phyloP scores from a whole-genome alignment of 2,113 vertebrate species.

The Oncorhynchus keta region DNA sequence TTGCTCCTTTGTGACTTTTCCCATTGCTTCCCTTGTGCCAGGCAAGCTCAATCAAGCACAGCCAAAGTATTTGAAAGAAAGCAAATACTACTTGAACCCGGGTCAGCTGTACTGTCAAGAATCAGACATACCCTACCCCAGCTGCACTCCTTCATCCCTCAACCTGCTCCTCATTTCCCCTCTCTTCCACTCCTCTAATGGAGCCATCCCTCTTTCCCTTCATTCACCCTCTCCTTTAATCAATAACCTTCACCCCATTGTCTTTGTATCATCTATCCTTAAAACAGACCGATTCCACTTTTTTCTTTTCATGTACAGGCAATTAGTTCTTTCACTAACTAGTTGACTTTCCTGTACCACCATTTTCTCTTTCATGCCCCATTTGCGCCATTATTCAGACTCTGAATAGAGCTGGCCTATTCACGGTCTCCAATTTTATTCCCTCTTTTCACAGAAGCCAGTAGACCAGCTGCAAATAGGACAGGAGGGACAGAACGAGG shows the following conservation, averaged over 20 bases:
- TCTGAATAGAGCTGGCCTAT: slow-evolving; percentile 9
- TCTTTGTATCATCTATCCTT: slow-evolving; percentile 46
- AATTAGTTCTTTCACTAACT: slow-evolving; percentile 52
- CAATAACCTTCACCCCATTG: slow-evolving; percentile 39
- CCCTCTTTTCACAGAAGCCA: slow-evolving; percentile 19
- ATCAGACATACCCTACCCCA: neutral
- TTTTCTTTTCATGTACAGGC: slow-evolving; percentile 50
- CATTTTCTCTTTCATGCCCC: slow-evolving; percentile 41
- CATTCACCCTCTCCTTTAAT: slow-evolving; percentile 49
- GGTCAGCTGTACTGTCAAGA: neutral
- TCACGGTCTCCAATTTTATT: neutral
- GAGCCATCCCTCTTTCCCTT: slow-evolving; percentile 19
- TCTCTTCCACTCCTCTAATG: slow-evolving; percentile 19
- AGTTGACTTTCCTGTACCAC: slow-evolving; percentile 41
- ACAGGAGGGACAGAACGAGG: slow-evolving; percentile 17
- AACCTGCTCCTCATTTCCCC: slow-evolving; percentile 51
- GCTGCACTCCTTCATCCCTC: slow-evolving; percentile 30
- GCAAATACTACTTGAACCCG: no score
- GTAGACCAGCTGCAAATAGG: slow-evolving; percentile 22
- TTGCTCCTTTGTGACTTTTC: no score
- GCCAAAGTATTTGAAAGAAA: no score
- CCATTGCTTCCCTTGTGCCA: no score
- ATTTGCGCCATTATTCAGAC: slow-evolving; percentile 32
- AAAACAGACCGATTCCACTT: slow-evolving; percentile 41
- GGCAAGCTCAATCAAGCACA: no score